Base-by-base conservation (phyloP, 2,888 invertebrate species). In the Drosophila helvetica region DNA sequence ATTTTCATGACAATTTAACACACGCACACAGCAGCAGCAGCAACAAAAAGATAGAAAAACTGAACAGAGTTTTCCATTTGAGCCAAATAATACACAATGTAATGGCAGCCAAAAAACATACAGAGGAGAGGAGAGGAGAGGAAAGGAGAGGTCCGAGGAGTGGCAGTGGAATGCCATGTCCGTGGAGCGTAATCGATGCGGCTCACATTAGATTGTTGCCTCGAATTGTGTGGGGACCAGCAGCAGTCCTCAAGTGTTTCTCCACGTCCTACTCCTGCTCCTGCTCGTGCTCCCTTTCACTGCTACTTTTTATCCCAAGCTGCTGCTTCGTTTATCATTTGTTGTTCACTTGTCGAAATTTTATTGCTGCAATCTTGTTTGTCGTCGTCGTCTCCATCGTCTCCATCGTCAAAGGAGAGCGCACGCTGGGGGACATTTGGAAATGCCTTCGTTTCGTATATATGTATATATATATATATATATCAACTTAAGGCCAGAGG, bases 321-420 rank as follows among this genome's bases (percentile, higher is more conserved):
- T 76, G 78, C 82, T 81, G 82, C 85, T 85, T 85, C 89, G 86
- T 85, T 87, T 89, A 86, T 89, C 89, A 86, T 86, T 87, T 86
- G 86, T 88, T 88, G 89, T 86, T 78, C 80, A 89, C 89, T 86
- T 89, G 89, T 89, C 89, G 89, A 89, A 88, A 86, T 86, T 86
- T 86, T 86, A 86, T 86, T 86, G 88, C 86, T 74, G 89, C 88
- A 88, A 86, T 86, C 86, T 89, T 86, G 89, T 86, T 88, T 88
- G 86, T 88, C 80, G 87, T 81, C 77, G 77, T 74, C 87, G 19
- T 19, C 19, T 1, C 2, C 19, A 2, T 22, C 22, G 86, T 78
- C 86, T 50, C 58, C 27, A 57, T 71, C 57, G 74, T 74, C 71
- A 74, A 74, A 73, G 73, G 45, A 47, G 52, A 61, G 68, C 59